Evolutionary conservation across 2,888 invertebrate species (phyloP).

Genomic region (Troilus luridus): DNA sequence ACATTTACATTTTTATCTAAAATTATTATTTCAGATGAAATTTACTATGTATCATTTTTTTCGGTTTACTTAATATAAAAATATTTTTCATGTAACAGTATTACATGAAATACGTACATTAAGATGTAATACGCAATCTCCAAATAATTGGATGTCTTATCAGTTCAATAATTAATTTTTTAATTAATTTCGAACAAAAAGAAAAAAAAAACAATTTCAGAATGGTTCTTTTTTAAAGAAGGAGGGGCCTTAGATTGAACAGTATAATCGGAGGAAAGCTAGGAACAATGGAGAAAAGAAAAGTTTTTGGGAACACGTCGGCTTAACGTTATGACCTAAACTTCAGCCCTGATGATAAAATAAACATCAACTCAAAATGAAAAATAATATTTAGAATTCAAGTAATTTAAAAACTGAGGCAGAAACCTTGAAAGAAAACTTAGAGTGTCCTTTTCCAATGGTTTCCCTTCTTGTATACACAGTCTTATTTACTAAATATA

Average conservation of each 20-base stretch:
- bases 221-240: background rate
- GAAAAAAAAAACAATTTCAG: no score
- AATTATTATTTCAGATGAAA: no score
- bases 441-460: background rate
- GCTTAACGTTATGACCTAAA: background rate
- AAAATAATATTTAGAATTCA: conserved; percentile 9
- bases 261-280: background rate
- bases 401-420: background rate
- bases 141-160: no score
- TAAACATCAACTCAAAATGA: background rate
- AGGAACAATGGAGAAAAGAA: background rate
- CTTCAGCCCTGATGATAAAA: conserved; percentile 2
- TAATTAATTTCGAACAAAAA: no score
- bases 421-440: background rate
- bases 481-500: background rate
- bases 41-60: no score
- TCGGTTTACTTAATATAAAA: no score
- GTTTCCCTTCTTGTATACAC: background rate
- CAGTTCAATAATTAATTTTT: no score
- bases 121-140: no score
- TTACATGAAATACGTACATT: no score
- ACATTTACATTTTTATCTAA: no score
- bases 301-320: background rate
- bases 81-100: no score
- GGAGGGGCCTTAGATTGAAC: background rate